Percentiles rank a stretch among this genome's conserved stretches.
phyloP scores from a whole-genome alignment of 2,797 vertebrate genomes.

The Platyrinchus mystaceus region DNA sequence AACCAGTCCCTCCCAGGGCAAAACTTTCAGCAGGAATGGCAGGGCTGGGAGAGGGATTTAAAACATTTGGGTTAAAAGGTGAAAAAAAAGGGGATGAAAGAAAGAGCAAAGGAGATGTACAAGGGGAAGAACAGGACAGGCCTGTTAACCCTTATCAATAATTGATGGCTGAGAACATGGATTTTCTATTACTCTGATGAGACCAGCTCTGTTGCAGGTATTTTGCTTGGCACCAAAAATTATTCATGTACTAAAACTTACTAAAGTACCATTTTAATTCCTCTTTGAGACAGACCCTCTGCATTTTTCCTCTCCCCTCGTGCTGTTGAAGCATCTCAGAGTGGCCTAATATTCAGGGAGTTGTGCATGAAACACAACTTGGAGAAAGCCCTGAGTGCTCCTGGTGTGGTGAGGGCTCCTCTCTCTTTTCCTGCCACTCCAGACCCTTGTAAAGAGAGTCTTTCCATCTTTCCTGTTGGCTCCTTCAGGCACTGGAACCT shows the following conservation, averaged over 20 bases:
- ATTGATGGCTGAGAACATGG: not conserved
- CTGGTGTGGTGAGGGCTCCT: not conserved
- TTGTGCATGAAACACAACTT: fast-evolving
- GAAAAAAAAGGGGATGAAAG: too few species aligned
- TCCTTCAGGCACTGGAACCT: not conserved
- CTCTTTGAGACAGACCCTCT: not conserved
- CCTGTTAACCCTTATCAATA: conserved; percentile 13
- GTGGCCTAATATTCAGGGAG: not conserved
- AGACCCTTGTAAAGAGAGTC: not conserved
- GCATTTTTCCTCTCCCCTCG: not conserved
- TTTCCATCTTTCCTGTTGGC: not conserved
- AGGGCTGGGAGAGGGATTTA: too few species aligned
- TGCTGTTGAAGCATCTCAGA: not conserved
- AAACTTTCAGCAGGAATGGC: too few species aligned
- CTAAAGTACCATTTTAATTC: not conserved
- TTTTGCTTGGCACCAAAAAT: not conserved
- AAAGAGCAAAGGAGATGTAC: not conserved
- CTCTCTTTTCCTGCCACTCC: not conserved
- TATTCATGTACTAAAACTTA: not conserved
- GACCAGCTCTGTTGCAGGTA: not conserved
- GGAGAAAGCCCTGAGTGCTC: not conserved
- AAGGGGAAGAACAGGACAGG: not conserved
- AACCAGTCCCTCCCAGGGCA: too few species aligned
- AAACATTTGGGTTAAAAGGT: too few species aligned
- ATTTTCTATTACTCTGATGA: conserved; percentile 29